phyloP scores from a whole-genome alignment of 1,140 invertebrate species.

The Euglossa dilemma region DNA sequence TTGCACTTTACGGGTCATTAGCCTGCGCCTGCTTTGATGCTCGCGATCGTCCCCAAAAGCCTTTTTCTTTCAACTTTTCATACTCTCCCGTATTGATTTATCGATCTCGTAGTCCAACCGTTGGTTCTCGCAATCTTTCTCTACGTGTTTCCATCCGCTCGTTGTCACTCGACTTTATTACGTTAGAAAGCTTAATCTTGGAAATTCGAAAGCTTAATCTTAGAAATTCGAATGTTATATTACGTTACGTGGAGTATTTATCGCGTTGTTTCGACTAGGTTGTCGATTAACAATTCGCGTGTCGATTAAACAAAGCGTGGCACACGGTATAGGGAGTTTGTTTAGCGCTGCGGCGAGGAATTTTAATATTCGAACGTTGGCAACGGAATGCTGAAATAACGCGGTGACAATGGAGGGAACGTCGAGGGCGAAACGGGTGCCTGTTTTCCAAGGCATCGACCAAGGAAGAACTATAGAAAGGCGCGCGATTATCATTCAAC shows the following conservation, averaged over 20 bases:
- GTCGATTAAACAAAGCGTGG: too few species aligned
- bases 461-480: neutral
- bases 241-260: too few species aligned
- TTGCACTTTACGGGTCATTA: neutral
- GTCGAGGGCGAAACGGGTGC: too few species aligned
- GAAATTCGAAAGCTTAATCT: neutral
- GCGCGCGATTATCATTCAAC: slow-evolving; percentile 4
- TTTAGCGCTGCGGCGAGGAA: neutral
- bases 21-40: too few species aligned
- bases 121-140: neutral
- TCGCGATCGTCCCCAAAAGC: neutral
- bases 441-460: neutral
- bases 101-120: neutral
- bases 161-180: neutral
- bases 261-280: too few species aligned
- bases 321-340: neutral
- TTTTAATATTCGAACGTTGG: neutral
- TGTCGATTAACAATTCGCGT: too few species aligned
- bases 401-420: too few species aligned
- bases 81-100: neutral
- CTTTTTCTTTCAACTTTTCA: neutral
- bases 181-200: neutral
- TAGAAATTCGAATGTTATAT: neutral
- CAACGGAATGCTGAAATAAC: neutral
- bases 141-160: neutral